Conservation (phyloP, 2,888 invertebrate species). For the Zygothrica quintamaculata region DNA sequence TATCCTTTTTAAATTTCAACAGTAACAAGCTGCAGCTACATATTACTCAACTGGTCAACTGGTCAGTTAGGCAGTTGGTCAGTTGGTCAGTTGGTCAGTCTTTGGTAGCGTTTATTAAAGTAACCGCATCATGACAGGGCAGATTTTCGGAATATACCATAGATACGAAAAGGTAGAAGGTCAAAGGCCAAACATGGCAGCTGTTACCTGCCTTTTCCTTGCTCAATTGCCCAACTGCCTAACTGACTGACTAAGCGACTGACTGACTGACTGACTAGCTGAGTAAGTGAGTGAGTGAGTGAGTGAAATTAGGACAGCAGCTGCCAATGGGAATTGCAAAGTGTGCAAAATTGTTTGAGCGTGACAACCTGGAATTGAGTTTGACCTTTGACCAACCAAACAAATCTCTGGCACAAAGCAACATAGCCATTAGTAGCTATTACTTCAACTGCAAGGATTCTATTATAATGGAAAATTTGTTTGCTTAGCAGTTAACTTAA, state of each 20-base stretch:
- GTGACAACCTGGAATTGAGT: conserved; percentile 61
- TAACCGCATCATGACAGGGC: conserved; percentile 59
- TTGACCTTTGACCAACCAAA: conserved; percentile 59
- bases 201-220: conserved; percentile 32
- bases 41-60: conserved; percentile 1
- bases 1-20: conserved; percentile 20
- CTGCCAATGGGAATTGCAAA: conserved; percentile 39
- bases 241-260: no score
- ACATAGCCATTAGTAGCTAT: no score
- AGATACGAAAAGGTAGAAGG: conserved; percentile 63
- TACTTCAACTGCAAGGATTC: not conserved
- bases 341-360: conserved; percentile 34
- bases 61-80: conserved; percentile 8
- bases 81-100: conserved; percentile 10
- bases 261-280: not conserved
- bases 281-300: not conserved
- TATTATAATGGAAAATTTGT: not conserved
- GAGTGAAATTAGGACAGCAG: conserved; percentile 45
- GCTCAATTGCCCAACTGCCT: no score
- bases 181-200: conserved; percentile 52
- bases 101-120: conserved; percentile 62
- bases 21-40: not conserved
- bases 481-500: not conserved
- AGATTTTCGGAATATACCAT: conserved; percentile 39
- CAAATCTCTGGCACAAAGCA: conserved; percentile 5